Conservation (phyloP, 2,888 invertebrate species). For the Synergus japonicus region DNA sequence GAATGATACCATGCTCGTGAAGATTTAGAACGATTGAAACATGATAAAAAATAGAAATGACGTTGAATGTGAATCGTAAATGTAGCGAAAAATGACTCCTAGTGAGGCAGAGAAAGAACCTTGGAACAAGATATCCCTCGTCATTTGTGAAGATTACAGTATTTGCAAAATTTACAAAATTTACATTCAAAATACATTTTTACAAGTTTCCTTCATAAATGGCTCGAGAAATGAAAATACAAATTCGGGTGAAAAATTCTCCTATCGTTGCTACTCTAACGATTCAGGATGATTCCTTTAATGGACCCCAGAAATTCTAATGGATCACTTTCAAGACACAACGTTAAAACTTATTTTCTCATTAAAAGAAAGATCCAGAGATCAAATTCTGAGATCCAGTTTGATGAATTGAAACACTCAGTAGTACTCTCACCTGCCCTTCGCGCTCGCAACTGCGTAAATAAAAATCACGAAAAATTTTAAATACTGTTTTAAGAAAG, state of each 20-base stretch:
- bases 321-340: too few relatives aligned
- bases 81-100: neutral
- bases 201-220: neutral
- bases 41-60: conserved; percentile 16
- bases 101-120: neutral
- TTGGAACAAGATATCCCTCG: neutral
- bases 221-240: neutral
- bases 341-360: neutral
- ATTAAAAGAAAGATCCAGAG: neutral
- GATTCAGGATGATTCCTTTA: conserved; percentile 3
- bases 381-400: neutral
- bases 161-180: neutral
- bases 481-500: conserved; percentile 39
- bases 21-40: conserved; percentile 22
- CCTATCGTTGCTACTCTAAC: conserved; percentile 25
- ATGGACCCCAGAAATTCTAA: conserved; percentile 18
- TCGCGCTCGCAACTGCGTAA: conserved; percentile 54
- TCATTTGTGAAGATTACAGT: neutral
- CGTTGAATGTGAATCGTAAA: neutral
- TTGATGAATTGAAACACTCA: conserved; percentile 43
- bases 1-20: conserved; percentile 34
- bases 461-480: conserved; percentile 52
- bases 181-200: too few relatives aligned
- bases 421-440: conserved; percentile 57
- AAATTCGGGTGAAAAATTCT: conserved; percentile 1